Evolutionary conservation across 1,140 invertebrate genomes (phyloP), one percentile per base, ranked within the genome.

Genomic region (Apis dorsata): DNA sequence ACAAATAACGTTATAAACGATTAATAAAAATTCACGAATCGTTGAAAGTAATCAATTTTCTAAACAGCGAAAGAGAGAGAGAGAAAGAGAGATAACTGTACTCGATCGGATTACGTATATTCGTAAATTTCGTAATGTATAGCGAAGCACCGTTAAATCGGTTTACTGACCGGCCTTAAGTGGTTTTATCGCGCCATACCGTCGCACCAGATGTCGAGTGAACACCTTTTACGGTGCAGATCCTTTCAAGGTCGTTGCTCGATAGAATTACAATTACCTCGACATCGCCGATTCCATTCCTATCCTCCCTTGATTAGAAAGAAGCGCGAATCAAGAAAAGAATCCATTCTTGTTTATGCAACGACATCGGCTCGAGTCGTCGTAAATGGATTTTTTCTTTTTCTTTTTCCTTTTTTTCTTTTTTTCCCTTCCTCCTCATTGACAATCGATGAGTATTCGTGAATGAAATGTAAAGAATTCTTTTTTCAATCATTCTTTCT

Each of bases 131-230:
- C 49, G 24, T 51, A 79, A 83, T 17, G 24, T 28, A n/a, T 65
- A 3, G 15, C 53, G 19, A 34, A 19, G 19, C 7, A 34, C 60
- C 84, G 21, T 85, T 85, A 86, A 69, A 88, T 88, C 55, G 24
- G 19, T 63, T 81, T 34, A 81, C 79, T 68, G 55, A 72, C 62
- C 77, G 76, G 60, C 57, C 60, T 68, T 59, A 71, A 81, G 10
- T 59, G 24, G 19, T 12, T 53, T 59, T 63, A 73, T 68, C 68
- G 60, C 53, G 59, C 1, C 57, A 63, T 59, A 12, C 55, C 60
- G 57, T 84, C 53, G n/a, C 17, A 55, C 21, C 21, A 19, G 49
- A 69, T 57, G 24, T 11, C 65, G 13, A 10, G 1, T 53, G 49
- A 2, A 0, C 17, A 24, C 79, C 59, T 24, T 81, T 75, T 81